Evolutionary conservation across 2,797 vertebrate species (phyloP), one percentile per base, ranked within the genome.

Genomic region (Sebastolobus altivelis): DNA sequence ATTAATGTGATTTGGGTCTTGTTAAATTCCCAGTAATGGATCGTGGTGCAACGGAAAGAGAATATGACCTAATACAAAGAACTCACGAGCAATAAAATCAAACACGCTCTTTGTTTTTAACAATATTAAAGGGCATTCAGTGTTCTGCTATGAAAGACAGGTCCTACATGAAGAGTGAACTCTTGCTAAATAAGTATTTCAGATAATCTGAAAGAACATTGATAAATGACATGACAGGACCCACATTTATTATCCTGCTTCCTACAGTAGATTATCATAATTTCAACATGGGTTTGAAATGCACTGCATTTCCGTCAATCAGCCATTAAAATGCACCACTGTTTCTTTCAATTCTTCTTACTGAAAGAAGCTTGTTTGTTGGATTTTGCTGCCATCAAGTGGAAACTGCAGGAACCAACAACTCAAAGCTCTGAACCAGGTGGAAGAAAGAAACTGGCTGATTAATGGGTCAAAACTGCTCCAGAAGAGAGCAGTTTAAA

Each of bases 311-410:
- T 29, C 11, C 3, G 2, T 18, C 22, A 59, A 5, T 37, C 37
- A 71, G 25, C 37, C 1, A 40, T 18, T 37, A 10, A 27, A 65
- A 60, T 6, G 10, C 13, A 49, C 20, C 0, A 27, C 27, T 31
- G 38, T 16, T 43, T 20, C 16, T 31, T 38, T 16, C 6, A 8
- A 6, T 25, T 52, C 13, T 9, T 68, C 13, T 25, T 6, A 6
- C 12, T 22, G 25, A 13, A 61, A n/a, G 8, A 69, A 16, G 22
- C n/a, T 16, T 7, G 59, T 69, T 72, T 80, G 46, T 90, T 77
- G 76, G 84, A 80, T 54, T 89, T 38, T 95, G 90, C 94, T 93
- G 93, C 95, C 94, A 92, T 88, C 94, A 75, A 87, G 90, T 94
- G 95, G 91, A 83, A 43, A 87, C 2, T 56, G 49, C 1, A 1